Evolutionary conservation across 2,888 invertebrate species (phyloP).

Genomic region (Onthophagus sagittarius): DNA sequence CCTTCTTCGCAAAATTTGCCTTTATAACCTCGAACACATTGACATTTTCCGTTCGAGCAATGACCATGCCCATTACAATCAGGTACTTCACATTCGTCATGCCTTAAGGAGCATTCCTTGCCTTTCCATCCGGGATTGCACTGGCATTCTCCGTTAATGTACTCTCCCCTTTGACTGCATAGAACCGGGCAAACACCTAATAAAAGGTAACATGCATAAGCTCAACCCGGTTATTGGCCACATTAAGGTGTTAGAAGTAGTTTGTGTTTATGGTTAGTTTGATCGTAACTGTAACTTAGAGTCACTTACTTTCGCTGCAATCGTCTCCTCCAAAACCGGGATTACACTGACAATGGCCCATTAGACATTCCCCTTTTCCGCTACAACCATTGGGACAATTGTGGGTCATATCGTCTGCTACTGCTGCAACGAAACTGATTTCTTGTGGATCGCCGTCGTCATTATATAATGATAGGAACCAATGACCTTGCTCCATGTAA

Average conservation of each 20-base stretch:
- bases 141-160: slow-evolving; percentile 93
- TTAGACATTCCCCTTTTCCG: slow-evolving; percentile 92
- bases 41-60: slow-evolving; percentile 92
- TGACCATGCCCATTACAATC: slow-evolving; percentile 96
- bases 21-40: slow-evolving; percentile 90
- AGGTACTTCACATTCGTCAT: slow-evolving; percentile 94
- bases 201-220: slow-evolving; percentile 36
- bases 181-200: slow-evolving; percentile 92
- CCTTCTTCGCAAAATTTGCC: slow-evolving; percentile 92
- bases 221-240: slow-evolving; percentile 19
- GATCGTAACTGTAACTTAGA: slow-evolving; percentile 5
- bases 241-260: slow-evolving; percentile 1
- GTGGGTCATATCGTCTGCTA: slow-evolving; percentile 90
- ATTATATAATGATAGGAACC: slow-evolving; percentile 95
- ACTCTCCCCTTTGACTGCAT: slow-evolving; percentile 95
- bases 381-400: slow-evolving; percentile 96
- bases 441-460: slow-evolving; percentile 91
- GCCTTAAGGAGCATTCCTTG: slow-evolving; percentile 90
- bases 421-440: slow-evolving; percentile 76
- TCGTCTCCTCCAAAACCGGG: slow-evolving; percentile 95
- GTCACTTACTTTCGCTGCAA: slow-evolving; percentile 86
- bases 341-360: slow-evolving; percentile 94
- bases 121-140: slow-evolving; percentile 99
- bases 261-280: slow-evolving; percentile 1
- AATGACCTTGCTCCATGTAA: slow-evolving; percentile 94